Conservation (phyloP, 2,888 invertebrate genomes). For the Ochlodes sylvanus region DNA sequence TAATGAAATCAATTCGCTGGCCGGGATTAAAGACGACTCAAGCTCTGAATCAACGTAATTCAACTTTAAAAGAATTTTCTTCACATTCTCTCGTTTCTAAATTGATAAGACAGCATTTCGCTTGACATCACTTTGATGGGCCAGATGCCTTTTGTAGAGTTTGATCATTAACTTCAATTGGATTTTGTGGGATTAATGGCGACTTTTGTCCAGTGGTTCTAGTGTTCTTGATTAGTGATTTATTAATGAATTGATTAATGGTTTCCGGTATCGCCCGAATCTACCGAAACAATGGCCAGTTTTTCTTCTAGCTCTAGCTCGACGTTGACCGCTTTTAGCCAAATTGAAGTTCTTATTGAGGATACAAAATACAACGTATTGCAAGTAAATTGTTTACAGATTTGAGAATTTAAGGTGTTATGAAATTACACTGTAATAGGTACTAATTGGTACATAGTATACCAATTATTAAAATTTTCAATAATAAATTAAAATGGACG, state of each 20-base stretch:
- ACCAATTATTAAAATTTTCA: too few species aligned
- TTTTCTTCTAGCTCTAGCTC: constrained; percentile 19
- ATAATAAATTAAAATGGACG: too few species aligned
- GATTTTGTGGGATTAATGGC: constrained; percentile 50
- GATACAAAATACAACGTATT: background rate
- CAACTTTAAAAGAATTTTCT: constrained; percentile 50
- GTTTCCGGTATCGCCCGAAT: constrained; percentile 21
- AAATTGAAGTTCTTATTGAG: constrained; percentile 13
- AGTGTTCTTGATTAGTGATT: constrained; percentile 50
- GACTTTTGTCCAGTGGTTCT: constrained; percentile 41
- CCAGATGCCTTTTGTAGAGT: constrained; percentile 62
- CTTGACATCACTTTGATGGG: constrained; percentile 56
- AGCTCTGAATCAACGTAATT: constrained; percentile 45
- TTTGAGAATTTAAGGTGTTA: background rate
- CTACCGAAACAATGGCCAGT: constrained; percentile 21
- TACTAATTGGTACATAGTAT: background rate
- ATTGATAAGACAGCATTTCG: constrained; percentile 48
- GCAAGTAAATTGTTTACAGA: background rate
- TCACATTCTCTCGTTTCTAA: constrained; percentile 53
- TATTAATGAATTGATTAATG: constrained; percentile 56
- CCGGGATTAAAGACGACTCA: constrained; percentile 54
- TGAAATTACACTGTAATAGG: background rate
- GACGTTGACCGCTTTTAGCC: constrained; percentile 4
- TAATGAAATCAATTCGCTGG: constrained; percentile 68
- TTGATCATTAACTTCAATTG: constrained; percentile 59